Percentiles rank a stretch among this genome's conserved stretches.
Conservation (phyloP, 2,113 vertebrate genomes). For the Oncorhynchus keta region DNA sequence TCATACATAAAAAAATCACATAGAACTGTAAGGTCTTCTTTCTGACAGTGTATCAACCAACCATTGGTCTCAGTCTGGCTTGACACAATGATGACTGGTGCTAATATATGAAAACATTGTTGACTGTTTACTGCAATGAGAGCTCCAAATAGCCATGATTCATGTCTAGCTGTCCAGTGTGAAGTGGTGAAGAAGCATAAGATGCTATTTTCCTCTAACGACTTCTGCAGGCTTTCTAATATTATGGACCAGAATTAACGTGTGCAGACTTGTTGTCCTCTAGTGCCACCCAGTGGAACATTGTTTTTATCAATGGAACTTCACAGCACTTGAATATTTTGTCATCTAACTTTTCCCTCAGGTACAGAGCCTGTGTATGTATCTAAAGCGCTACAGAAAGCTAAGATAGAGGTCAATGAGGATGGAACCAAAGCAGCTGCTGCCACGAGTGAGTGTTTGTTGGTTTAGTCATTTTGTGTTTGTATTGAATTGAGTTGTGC, state of each 20-base stretch:
- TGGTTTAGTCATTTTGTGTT: not conserved
- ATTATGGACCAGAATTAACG: not conserved
- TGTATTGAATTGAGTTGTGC: too few relatives aligned
- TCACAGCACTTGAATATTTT: constrained; percentile 17
- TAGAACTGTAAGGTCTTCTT: not conserved
- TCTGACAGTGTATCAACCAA: not conserved
- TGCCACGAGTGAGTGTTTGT: constrained; percentile 81
- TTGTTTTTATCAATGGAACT: not conserved
- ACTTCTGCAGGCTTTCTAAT: not conserved
- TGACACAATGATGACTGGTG: constrained; percentile 2
- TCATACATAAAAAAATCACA: constrained; percentile 1
- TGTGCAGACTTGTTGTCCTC: not conserved
- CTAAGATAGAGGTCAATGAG: constrained; percentile 93
- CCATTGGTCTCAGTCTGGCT: not conserved
- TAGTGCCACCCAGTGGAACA: constrained; percentile 42
- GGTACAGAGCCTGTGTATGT: constrained; percentile 83
- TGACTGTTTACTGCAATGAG: constrained; percentile 49
- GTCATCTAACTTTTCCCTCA: constrained; percentile 43
- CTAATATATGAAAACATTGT: not conserved
- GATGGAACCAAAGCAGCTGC: constrained; percentile 94
- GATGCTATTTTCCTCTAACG: not conserved
- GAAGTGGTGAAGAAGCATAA: constrained; percentile 15
- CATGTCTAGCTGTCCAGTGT: constrained; percentile 24
- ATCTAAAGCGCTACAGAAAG: constrained; percentile 89
- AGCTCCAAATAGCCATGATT: constrained; percentile 22